Conservation (phyloP, 2,113 vertebrate genomes). For the Anser cygnoides region DNA sequence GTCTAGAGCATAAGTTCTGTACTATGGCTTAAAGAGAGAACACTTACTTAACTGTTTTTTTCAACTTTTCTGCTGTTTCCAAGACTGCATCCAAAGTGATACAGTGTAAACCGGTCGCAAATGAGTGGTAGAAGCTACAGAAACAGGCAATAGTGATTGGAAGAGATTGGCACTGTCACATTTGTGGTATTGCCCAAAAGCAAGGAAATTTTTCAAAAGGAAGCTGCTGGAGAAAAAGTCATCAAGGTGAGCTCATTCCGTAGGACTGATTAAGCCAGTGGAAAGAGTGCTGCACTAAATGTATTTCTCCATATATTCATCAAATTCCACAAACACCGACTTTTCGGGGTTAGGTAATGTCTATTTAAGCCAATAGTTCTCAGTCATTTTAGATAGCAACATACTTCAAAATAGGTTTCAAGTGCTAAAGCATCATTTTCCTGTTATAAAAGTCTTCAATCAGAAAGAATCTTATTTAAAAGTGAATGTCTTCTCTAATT, state of each 20-base stretch:
- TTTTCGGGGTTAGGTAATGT: constrained; percentile 51
- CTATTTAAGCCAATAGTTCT: constrained; percentile 22
- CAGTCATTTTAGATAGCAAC: constrained; percentile 17
- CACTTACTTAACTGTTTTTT: background rate
- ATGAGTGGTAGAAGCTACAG: background rate
- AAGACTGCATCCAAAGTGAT: background rate
- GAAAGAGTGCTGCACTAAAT: constrained; percentile 28
- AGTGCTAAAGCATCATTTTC: background rate
- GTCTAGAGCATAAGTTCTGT: background rate
- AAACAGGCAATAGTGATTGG: background rate
- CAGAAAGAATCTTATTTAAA: background rate
- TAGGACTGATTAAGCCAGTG: constrained; percentile 27
- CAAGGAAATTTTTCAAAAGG: background rate
- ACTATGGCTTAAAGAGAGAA: background rate
- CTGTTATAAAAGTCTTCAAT: background rate
- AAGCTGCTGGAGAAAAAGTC: constrained; percentile 18
- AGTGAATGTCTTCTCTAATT: background rate
- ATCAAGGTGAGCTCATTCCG: constrained; percentile 34
- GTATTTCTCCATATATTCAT: constrained; percentile 50
- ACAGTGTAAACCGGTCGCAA: background rate
- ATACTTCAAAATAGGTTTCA: background rate
- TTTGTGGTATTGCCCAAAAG: background rate
- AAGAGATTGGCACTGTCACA: background rate
- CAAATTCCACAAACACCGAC: constrained; percentile 51
- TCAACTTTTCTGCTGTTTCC: background rate